phyloP scores from a whole-genome alignment of 1,140 invertebrate species.

The Drosophila jambulina region DNA sequence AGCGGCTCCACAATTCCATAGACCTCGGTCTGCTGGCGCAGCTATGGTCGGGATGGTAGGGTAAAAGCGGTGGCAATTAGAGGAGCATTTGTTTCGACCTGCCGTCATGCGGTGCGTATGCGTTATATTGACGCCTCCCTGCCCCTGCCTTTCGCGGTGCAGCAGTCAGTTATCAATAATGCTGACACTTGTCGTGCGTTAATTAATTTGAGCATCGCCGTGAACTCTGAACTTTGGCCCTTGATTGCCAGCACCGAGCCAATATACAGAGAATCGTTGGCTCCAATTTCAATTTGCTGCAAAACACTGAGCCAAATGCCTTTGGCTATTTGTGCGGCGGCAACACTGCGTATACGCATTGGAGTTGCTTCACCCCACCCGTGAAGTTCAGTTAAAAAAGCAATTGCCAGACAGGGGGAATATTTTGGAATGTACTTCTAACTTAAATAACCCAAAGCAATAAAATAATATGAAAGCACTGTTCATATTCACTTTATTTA shows the following conservation, averaged over 20 bases:
- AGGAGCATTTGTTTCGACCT: conserved; percentile 21
- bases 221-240: conserved; percentile 43
- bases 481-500: background rate
- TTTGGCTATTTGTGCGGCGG: conserved; percentile 5
- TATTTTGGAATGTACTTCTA: background rate
- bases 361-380: background rate
- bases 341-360: conserved; percentile 14
- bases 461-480: background rate
- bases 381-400: background rate
- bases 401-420: background rate
- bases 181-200: conserved; percentile 26
- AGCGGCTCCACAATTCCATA: conserved; percentile 86
- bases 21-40: conserved; percentile 68
- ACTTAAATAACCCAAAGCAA: conserved; percentile 4
- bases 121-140: conserved; percentile 12
- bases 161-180: conserved; percentile 25
- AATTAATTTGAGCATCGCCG: conserved; percentile 32
- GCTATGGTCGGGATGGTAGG: conserved; percentile 10
- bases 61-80: conserved; percentile 52
- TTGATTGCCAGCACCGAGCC: conserved; percentile 4
- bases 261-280: background rate
- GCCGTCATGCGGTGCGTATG: conserved; percentile 47
- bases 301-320: conserved; percentile 1
- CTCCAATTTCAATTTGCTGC: conserved; percentile 29
- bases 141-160: background rate